Conservation (phyloP, 2,888 invertebrate genomes). For the Drosophila borborema region DNA sequence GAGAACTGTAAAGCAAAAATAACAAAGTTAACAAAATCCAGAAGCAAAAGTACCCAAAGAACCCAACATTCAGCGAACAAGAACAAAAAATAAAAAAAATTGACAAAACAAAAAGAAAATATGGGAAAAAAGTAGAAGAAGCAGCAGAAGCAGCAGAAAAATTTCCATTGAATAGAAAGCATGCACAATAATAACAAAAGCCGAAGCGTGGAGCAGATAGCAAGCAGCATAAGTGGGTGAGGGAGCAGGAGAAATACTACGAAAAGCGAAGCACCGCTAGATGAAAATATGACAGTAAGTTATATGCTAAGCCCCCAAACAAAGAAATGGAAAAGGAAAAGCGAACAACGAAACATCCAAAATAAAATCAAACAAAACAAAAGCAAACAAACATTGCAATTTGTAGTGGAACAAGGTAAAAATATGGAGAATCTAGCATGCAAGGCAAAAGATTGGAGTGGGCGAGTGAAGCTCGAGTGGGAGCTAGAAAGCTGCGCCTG, state of each 20-base stretch:
- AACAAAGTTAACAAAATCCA: constrained; percentile 80
- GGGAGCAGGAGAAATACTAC: background rate
- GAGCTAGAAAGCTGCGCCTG: constrained; percentile 32
- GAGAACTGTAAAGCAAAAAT: constrained; percentile 54
- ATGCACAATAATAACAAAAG: constrained; percentile 74
- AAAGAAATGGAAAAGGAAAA: constrained; percentile 35
- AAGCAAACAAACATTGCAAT: constrained; percentile 57
- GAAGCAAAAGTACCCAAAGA: constrained; percentile 62
- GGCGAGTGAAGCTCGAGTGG: constrained; percentile 3
- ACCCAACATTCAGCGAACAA: constrained; percentile 44
- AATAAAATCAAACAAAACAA: background rate
- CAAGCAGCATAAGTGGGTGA: background rate
- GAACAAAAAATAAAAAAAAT: constrained; percentile 49
- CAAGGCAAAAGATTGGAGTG: background rate
- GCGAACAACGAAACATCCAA: constrained; percentile 12
- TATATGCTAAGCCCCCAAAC: constrained; percentile 63
- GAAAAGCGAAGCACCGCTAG: constrained; percentile 34
- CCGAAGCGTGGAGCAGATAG: constrained; percentile 38
- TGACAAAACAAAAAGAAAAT: constrained; percentile 42
- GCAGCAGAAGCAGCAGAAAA: constrained; percentile 28
- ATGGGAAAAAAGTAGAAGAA: constrained; percentile 43
- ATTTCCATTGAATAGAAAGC: constrained; percentile 63
- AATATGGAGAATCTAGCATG: constrained; percentile 4
- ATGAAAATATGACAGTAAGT: constrained; percentile 80
- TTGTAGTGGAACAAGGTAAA: constrained; percentile 49